phyloP scores from a whole-genome alignment of 1,140 invertebrate genomes.

The Bombus terrestris region DNA sequence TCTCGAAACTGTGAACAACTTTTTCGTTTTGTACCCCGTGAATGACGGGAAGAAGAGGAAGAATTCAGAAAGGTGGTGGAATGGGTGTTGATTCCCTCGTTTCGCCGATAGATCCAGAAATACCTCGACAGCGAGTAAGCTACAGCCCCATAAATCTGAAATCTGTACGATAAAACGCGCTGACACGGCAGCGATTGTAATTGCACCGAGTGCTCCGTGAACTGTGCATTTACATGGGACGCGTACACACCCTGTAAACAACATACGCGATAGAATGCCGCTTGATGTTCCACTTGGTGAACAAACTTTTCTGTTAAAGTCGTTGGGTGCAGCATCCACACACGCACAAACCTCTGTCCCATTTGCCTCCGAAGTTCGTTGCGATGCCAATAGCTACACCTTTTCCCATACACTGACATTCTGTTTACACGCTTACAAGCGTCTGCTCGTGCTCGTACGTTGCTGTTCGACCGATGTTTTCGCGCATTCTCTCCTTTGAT shows the following conservation, averaged over 20 bases:
- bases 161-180: constrained; percentile 61
- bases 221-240: constrained; percentile 61
- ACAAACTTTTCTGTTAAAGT: constrained; percentile 56
- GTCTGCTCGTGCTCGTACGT: background rate
- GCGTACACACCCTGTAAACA: constrained; percentile 39
- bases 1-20: background rate
- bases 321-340: background rate
- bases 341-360: background rate
- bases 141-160: constrained; percentile 54
- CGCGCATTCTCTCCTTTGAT: background rate
- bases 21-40: background rate
- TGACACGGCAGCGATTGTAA: constrained; percentile 61
- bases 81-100: constrained; percentile 34
- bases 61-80: background rate
- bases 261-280: constrained; percentile 40
- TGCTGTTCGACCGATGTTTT: background rate
- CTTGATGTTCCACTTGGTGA: constrained; percentile 6
- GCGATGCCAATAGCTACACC: constrained; percentile 1
- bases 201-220: constrained; percentile 64
- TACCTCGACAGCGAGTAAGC: constrained; percentile 17
- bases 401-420: background rate
- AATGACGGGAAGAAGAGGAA: background rate
- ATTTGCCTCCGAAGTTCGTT: background rate
- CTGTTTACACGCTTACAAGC: constrained; percentile 22
- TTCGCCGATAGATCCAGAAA: constrained; percentile 44